These are phyloP conservation scores for Caenorhabditis sp. DNA, from an alignment of 2,888 invertebrate genomes.

Conservation along the genomic window DNA sequence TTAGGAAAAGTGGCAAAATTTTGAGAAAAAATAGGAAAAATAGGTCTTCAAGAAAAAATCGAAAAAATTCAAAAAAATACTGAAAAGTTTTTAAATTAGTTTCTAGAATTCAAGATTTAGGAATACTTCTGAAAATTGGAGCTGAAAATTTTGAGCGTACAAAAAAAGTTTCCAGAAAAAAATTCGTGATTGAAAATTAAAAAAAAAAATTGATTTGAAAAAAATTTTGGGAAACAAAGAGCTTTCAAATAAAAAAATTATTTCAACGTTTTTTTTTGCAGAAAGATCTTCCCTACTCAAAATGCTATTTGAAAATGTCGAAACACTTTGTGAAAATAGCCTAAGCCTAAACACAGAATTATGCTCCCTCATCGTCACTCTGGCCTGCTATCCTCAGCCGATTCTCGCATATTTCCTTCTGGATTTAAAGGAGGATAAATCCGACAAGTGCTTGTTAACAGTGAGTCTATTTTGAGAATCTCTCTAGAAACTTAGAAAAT, in stretches of 20 bases:
- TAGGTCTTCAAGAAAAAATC: too few species aligned
- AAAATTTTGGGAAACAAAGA: too few species aligned
- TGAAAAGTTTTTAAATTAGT: too few species aligned
- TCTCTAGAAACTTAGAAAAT: too few species aligned
- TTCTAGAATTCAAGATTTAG: too few species aligned
- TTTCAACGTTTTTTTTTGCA: background rate
- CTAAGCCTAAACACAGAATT: conserved; percentile 53
- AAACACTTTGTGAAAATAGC: conserved; percentile 39
- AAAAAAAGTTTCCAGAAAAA: background rate
- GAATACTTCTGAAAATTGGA: too few species aligned
- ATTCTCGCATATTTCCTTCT: conserved; percentile 86
- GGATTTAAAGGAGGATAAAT: conserved; percentile 73
- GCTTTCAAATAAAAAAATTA: too few species aligned
- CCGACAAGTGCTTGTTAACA: conserved; percentile 18
- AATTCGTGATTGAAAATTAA: background rate
- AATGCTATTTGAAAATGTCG: conserved; percentile 37
- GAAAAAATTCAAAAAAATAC: too few species aligned
- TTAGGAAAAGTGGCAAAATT: too few species aligned
- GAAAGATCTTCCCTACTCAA: conserved; percentile 41
- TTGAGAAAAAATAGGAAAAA: too few species aligned
- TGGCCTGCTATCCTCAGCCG: conserved; percentile 88
- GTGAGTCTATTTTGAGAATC: background rate
- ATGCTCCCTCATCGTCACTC: conserved; percentile 81
- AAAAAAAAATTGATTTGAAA: too few species aligned
- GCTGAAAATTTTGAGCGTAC: too few species aligned